phyloP scores from a whole-genome alignment of 2,113 vertebrate genomes.

The Catharus bicknelli region DNA sequence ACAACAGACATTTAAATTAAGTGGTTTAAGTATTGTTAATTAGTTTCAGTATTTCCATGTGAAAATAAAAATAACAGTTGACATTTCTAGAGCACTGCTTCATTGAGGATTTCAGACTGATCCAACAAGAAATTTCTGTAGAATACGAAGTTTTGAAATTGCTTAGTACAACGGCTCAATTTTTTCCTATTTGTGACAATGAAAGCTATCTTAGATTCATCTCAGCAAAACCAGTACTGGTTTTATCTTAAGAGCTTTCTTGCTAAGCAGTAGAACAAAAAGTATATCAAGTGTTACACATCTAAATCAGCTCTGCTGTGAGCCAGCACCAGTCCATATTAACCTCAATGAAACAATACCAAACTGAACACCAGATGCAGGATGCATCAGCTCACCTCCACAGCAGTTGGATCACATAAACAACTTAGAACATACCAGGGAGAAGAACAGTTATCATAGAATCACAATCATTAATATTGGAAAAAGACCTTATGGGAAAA shows the following conservation, averaged over 20 bases:
- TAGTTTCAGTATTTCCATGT: neutral
- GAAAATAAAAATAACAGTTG: conserved; percentile 15
- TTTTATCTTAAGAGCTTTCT: neutral
- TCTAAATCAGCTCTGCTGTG: neutral
- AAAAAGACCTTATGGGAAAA: neutral
- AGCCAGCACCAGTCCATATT: neutral
- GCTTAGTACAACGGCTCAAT: neutral
- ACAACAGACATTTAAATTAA: conserved; percentile 25
- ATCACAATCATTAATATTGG: neutral
- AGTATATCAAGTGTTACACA: neutral
- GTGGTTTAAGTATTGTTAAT: conserved; percentile 41
- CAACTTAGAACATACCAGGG: neutral
- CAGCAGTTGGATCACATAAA: neutral
- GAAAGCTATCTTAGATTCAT: neutral
- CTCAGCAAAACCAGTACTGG: neutral
- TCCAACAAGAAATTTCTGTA: neutral
- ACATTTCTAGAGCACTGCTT: neutral
- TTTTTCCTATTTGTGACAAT: neutral
- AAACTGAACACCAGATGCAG: neutral
- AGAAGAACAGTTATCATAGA: neutral
- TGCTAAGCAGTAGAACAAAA: neutral
- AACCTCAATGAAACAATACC: neutral
- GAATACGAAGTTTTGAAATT: neutral
- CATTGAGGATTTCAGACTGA: neutral
- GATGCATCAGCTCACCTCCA: neutral